A percentile compares a stretch with the other conserved stretches of the same genome.
These are phyloP conservation scores for Dallia pectoralis DNA, from an alignment of 2,797 vertebrate genomes.

Conservation along the genomic window DNA sequence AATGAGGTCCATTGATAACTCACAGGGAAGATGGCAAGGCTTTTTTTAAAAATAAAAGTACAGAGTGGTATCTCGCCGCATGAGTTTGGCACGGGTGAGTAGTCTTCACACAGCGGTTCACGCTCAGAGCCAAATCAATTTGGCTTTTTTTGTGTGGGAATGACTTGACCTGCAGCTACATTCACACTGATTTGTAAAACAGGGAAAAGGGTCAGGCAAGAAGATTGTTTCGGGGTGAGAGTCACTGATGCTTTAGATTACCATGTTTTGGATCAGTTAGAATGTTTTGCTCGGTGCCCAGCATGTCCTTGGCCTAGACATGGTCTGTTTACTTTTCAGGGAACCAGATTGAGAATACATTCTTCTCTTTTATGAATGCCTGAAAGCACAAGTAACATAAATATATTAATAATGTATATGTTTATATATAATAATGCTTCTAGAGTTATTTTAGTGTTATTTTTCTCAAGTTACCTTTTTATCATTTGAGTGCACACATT, in stretches of 20 bases:
- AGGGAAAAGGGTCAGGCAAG: conserved; percentile 41
- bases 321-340: conserved; percentile 27
- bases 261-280: conserved; percentile 32
- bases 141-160: conserved; percentile 46
- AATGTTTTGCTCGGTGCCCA: conserved; percentile 26
- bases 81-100: conserved; percentile 49
- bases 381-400: too few relatives aligned
- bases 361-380: too few relatives aligned
- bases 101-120: conserved; percentile 45
- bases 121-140: conserved; percentile 47
- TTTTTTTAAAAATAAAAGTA: conserved; percentile 49
- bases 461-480: too few relatives aligned
- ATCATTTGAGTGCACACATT: too few relatives aligned
- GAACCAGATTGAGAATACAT: not conserved
- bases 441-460: too few relatives aligned
- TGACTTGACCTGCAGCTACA: conserved; percentile 34
- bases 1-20: conserved; percentile 62
- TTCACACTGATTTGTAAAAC: conserved; percentile 33
- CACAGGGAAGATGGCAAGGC: conserved; percentile 58
- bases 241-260: conserved; percentile 13
- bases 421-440: too few relatives aligned
- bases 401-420: too few relatives aligned
- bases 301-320: conserved; percentile 15
- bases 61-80: conserved; percentile 45
- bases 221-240: conserved; percentile 20